These are phyloP conservation scores for Spongia lamella DNA, from an alignment of 37 sponge, comb jelly and placozoan species.

Conservation along the genomic window DNA sequence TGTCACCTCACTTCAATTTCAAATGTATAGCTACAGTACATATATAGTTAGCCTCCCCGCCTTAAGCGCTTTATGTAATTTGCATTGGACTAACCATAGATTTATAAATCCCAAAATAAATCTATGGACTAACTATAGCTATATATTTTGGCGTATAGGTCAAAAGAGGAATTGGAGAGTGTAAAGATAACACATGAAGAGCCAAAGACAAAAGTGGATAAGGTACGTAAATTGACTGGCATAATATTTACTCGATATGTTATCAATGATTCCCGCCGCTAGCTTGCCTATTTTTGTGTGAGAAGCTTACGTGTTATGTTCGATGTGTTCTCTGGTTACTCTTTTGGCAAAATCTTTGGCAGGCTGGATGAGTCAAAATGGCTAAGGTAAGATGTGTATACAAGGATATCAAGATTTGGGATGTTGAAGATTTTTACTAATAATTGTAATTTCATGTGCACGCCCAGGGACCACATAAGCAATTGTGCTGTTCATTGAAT, in stretches of 20 bases:
- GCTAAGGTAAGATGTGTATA: constrained; percentile 51
- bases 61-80: too few species aligned
- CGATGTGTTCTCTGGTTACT: constrained; percentile 85
- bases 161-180: constrained; percentile 53
- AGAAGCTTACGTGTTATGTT: constrained; percentile 50
- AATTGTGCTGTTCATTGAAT: too few species aligned
- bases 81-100: too few species aligned
- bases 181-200: constrained; percentile 62
- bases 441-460: too few species aligned
- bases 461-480: too few species aligned
- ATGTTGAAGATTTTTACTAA: too few species aligned
- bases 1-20: too few species aligned
- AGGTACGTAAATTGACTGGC: constrained; percentile 21
- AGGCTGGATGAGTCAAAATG: constrained; percentile 86
- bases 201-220: constrained; percentile 57
- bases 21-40: too few species aligned
- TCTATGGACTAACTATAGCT: neutral
- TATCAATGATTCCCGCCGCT: constrained; percentile 28
- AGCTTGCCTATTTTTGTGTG: constrained; percentile 73
- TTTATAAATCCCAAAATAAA: too few species aligned
- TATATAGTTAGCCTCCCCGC: too few species aligned
- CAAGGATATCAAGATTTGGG: too few species aligned
- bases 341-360: constrained; percentile 62
- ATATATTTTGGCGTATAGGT: constrained; percentile 23
- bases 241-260: neutral